A percentile compares a stretch with the other conserved stretches of the same genome.
Evolutionary conservation across 2,113 vertebrate genomes (phyloP).

Genomic region (Tenrec ecaudatus): DNA sequence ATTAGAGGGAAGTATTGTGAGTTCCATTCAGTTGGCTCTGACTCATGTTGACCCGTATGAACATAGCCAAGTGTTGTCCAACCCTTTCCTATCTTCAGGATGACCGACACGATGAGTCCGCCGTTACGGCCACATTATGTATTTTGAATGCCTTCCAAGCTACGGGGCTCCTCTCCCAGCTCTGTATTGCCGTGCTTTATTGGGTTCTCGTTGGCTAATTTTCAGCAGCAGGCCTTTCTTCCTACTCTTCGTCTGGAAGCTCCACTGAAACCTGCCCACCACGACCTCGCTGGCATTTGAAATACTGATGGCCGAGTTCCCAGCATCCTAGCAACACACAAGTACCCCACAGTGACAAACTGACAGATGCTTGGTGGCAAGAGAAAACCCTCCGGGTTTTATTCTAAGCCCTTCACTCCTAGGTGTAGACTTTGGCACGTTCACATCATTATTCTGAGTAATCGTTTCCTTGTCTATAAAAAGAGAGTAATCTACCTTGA

Average conservation of each 20-base stretch:
- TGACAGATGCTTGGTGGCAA: not conserved
- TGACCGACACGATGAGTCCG: not conserved
- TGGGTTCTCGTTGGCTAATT: not conserved
- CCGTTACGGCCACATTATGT: not conserved
- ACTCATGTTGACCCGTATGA: not conserved
- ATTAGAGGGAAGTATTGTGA: not conserved
- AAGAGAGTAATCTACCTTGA: slow-evolving; percentile 1
- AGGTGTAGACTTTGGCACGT: slow-evolving; percentile 28
- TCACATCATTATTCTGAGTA: slow-evolving; percentile 35
- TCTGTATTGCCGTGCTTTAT: not conserved
- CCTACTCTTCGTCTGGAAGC: not conserved
- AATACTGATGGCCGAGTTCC: not conserved
- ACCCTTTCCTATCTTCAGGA: not conserved
- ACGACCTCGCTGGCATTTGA: not conserved
- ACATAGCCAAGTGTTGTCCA: not conserved
- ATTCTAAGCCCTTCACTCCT: not conserved
- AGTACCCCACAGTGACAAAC: not conserved
- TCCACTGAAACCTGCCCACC: not conserved
- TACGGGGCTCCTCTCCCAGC: not conserved
- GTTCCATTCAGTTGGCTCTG: not conserved
- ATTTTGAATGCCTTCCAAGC: not conserved
- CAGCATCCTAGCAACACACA: not conserved
- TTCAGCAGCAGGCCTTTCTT: not conserved
- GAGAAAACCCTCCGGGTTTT: not conserved
- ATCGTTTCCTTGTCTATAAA: slow-evolving; percentile 32